Percentiles rank a stretch among this genome's conserved stretches.
Evolutionary conservation across 2,797 vertebrate genomes (phyloP).

Genomic region (Anomalospiza imberbis): DNA sequence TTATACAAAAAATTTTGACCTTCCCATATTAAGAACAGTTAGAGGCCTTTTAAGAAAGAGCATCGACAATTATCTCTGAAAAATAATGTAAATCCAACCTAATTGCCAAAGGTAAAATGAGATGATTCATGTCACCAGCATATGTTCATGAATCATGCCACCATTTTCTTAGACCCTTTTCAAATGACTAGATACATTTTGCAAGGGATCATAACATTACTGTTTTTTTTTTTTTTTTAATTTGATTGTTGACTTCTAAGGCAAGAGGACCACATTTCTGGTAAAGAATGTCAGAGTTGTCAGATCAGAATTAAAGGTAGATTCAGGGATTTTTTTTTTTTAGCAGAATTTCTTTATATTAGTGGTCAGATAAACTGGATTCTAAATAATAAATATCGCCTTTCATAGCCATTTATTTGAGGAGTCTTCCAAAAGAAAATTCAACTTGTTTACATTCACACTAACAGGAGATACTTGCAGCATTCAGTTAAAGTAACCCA

Average conservation of each 20-base stretch:
- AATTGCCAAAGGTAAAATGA: neutral
- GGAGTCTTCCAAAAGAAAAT: neutral
- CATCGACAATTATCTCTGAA: neutral
- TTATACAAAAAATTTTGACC: neutral
- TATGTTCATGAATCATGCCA: neutral
- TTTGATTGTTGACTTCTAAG: neutral
- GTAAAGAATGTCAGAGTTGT: neutral
- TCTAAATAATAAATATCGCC: neutral
- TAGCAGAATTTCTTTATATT: neutral
- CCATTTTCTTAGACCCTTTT: neutral
- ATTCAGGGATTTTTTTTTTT: neutral
- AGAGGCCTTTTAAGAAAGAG: neutral
- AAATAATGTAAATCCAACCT: neutral
- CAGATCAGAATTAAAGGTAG: neutral
- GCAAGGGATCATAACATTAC: neutral
- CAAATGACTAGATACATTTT: neutral
- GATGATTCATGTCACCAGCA: neutral
- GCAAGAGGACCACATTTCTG: neutral
- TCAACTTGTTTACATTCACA: neutral
- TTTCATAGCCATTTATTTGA: conserved; percentile 4
- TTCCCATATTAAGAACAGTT: neutral
- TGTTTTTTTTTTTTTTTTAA: fast-evolving
- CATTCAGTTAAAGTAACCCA: neutral
- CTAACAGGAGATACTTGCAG: neutral
- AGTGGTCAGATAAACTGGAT: neutral